These are phyloP conservation scores for Ptiloglossa arizonensis DNA, from an alignment of 1,140 invertebrate species.

Conservation along the genomic window DNA sequence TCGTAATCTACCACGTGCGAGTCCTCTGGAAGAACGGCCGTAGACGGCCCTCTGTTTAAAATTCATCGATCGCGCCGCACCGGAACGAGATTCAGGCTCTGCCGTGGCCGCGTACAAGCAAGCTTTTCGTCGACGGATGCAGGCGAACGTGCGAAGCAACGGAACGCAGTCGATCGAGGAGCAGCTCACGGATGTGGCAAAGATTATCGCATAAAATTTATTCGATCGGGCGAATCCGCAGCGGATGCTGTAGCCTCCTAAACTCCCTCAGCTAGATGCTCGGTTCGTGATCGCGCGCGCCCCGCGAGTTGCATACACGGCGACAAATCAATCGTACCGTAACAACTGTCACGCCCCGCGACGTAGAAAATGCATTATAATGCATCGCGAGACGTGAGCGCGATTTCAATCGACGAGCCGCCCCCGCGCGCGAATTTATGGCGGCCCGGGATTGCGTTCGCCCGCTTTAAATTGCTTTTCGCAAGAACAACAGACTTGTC, in stretches of 20 bases:
- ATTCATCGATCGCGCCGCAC: conserved; percentile 24
- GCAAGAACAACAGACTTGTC: conserved; percentile 50
- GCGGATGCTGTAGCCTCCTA: background rate
- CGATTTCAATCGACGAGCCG: conserved; percentile 66
- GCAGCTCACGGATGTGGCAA: conserved; percentile 23
- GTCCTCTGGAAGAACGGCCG: background rate
- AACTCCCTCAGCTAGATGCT: too few species aligned
- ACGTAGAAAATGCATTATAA: conserved; percentile 73
- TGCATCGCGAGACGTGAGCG: conserved; percentile 66
- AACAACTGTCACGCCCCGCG: conserved; percentile 65
- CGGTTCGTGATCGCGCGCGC: too few species aligned
- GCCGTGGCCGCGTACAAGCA: conserved; percentile 33
- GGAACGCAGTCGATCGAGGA: conserved; percentile 16
- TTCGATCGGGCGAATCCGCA: conserved; percentile 38
- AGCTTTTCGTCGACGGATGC: conserved; percentile 42
- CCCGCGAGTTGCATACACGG: conserved; percentile 16
- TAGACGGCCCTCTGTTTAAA: conserved; percentile 5
- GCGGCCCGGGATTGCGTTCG: conserved; percentile 52
- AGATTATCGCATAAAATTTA: conserved; percentile 62
- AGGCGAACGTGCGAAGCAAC: conserved; percentile 34
- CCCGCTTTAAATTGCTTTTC: conserved; percentile 61
- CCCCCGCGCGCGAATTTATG: conserved; percentile 62
- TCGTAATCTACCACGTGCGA: background rate
- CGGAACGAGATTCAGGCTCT: conserved; percentile 28
- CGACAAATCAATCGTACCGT: conserved; percentile 70